Percentiles rank a stretch among this genome's conserved stretches.
phyloP scores from a whole-genome alignment of 1,140 invertebrate species.

The Frieseomelitta varia region DNA sequence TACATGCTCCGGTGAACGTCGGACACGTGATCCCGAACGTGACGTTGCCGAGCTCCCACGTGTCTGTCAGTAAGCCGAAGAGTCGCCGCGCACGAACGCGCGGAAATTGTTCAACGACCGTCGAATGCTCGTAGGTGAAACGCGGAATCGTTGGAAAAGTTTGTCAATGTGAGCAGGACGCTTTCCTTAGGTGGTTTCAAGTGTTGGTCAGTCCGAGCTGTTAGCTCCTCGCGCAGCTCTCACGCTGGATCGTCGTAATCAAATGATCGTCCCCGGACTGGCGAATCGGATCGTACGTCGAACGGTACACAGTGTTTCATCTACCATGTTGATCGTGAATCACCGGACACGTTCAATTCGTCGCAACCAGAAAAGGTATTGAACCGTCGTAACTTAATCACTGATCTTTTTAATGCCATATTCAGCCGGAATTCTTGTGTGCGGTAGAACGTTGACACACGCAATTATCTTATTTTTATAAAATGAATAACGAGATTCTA shows the following conservation, averaged over 20 bases:
- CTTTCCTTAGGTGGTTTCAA: neutral
- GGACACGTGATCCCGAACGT: constrained; percentile 28
- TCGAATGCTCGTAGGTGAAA: neutral
- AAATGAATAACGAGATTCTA: too few relatives aligned
- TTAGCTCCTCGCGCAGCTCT: neutral
- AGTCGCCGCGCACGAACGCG: neutral
- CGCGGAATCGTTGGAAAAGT: neutral
- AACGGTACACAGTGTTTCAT: too few relatives aligned
- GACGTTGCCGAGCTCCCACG: constrained; percentile 33
- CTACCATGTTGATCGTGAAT: neutral
- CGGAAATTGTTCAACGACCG: neutral
- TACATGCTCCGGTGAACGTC: constrained; percentile 13
- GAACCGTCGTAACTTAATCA: neutral
- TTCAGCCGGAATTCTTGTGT: too few relatives aligned
- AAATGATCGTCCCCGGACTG: neutral
- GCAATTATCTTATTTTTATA: too few relatives aligned
- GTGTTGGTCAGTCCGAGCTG: fast-evolving
- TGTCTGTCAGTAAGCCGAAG: constrained; percentile 27
- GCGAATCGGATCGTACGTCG: neutral
- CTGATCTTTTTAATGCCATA: neutral
- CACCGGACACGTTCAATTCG: neutral
- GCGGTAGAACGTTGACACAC: too few relatives aligned
- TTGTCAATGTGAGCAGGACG: neutral
- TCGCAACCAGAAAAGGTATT: neutral
- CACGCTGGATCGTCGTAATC: neutral